Conservation (phyloP, 37 sponge, comb jelly and placozoan genomes). For the Theonella swinhoei region DNA sequence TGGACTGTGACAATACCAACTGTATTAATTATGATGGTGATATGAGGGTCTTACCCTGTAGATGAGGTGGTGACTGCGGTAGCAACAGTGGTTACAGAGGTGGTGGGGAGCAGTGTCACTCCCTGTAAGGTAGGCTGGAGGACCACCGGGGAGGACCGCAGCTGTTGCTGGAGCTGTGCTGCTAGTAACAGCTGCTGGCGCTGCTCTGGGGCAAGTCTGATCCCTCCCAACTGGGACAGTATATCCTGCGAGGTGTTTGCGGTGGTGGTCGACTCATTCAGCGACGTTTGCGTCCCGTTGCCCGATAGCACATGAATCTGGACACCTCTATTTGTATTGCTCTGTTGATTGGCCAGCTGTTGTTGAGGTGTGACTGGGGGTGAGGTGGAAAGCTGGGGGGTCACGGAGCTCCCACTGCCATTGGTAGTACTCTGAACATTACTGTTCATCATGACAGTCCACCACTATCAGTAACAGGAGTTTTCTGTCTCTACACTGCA, state of each 20-base stretch:
- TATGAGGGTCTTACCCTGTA: neutral
- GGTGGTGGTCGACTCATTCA: neutral
- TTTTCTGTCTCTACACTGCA: no score
- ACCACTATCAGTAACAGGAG: no score
- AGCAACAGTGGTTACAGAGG: slow-evolving; percentile 7
- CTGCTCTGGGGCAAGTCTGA: slow-evolving; percentile 53
- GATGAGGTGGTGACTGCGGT: neutral
- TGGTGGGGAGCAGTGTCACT: slow-evolving; percentile 23
- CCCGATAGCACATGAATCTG: slow-evolving; percentile 1
- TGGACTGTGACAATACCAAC: no score
- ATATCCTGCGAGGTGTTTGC: neutral
- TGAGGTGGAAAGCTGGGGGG: neutral
- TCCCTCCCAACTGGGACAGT: slow-evolving; percentile 30
- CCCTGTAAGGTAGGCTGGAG: slow-evolving; percentile 51
- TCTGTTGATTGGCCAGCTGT: neutral
- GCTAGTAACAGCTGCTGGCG: slow-evolving; percentile 63
- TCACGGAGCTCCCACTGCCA: neutral
- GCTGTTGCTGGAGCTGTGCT: slow-evolving; percentile 61
- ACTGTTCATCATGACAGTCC: neutral
- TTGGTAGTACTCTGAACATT: neutral
- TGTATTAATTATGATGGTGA: neutral
- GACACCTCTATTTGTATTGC: neutral
- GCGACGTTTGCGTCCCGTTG: neutral
- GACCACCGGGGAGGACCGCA: slow-evolving; percentile 31
- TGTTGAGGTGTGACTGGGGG: neutral